Conservation (phyloP, 1,140 invertebrate genomes). For the Drosophila rufa region DNA sequence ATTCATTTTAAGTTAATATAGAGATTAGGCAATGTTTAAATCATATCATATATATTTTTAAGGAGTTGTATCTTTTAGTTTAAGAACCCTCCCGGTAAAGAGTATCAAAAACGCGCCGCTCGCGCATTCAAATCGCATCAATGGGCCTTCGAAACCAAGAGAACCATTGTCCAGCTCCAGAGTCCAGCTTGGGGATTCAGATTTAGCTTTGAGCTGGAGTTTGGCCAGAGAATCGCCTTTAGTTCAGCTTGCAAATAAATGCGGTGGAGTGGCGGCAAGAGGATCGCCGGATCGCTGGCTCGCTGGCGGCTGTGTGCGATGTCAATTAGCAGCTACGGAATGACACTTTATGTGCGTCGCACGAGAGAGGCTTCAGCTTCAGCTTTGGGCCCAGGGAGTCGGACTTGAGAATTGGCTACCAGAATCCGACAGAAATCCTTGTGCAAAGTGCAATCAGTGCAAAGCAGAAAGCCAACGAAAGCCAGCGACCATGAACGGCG, state of each 20-base stretch:
- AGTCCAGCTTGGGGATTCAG: constrained; percentile 1
- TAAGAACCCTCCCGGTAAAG: constrained; percentile 5
- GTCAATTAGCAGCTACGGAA: constrained; percentile 84
- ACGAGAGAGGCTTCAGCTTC: constrained; percentile 57
- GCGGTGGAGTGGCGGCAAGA: constrained; percentile 3
- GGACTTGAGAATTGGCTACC: constrained; percentile 23
- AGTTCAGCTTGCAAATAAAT: constrained; percentile 27
- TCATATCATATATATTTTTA: too few species aligned
- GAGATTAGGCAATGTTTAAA: not conserved
- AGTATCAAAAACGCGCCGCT: constrained; percentile 64
- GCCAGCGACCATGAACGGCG: constrained; percentile 73
- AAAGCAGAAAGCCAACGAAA: constrained; percentile 74
- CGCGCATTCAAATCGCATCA: constrained; percentile 78
- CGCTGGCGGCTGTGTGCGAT: constrained; percentile 77
- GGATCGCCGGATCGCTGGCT: constrained; percentile 38
- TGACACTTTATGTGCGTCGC: constrained; percentile 84
- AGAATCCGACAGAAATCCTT: constrained; percentile 51
- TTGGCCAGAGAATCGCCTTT: constrained; percentile 17
- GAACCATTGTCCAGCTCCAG: constrained; percentile 63
- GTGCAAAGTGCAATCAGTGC: constrained; percentile 83
- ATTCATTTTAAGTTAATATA: not conserved
- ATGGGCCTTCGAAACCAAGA: constrained; percentile 57
- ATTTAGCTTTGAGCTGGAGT: constrained; percentile 8
- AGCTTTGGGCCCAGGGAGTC: not conserved
- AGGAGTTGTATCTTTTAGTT: not conserved